Evolutionary conservation across 1,140 invertebrate genomes (phyloP).

Genomic region (Meteorus sp.): DNA sequence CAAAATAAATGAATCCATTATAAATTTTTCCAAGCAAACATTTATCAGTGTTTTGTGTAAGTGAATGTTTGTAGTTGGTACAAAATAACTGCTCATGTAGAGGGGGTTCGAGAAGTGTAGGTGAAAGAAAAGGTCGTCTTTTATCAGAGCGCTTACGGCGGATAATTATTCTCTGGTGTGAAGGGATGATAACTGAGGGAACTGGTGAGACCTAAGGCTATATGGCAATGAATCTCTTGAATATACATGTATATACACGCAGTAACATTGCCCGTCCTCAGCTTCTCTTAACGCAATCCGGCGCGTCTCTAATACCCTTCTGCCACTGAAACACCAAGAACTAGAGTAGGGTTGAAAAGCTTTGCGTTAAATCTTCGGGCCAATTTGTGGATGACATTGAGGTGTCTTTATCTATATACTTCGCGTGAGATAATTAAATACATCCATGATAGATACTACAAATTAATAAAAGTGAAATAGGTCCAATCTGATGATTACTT

Average conservation of each 20-base stretch:
- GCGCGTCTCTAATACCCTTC: conserved; percentile 35
- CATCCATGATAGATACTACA: not conserved
- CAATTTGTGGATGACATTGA: conserved; percentile 37
- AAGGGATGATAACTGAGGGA: conserved; percentile 42
- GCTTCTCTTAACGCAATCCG: conserved; percentile 27
- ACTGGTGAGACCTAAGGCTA: not conserved
- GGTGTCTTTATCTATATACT: not conserved
- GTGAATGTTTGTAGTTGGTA: no score
- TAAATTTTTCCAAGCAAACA: no score
- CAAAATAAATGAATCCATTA: no score
- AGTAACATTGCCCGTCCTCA: conserved; percentile 30
- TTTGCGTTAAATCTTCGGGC: conserved; percentile 40
- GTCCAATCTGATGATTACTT: not conserved
- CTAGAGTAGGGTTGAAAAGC: conserved; percentile 32
- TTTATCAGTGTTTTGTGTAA: no score
- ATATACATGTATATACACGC: no score
- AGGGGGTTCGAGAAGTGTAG: no score
- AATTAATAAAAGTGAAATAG: not conserved
- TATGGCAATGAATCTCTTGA: conserved; percentile 49
- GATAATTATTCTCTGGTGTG: conserved; percentile 51
- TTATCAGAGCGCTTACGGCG: conserved; percentile 49
- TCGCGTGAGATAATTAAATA: not conserved
- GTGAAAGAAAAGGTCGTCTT: conserved; percentile 35
- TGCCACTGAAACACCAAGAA: no score
- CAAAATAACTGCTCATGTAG: no score